Percentiles rank a stretch among this genome's conserved stretches.
Conservation (phyloP, 2,113 vertebrate species). For the Thermophis baileyi region DNA sequence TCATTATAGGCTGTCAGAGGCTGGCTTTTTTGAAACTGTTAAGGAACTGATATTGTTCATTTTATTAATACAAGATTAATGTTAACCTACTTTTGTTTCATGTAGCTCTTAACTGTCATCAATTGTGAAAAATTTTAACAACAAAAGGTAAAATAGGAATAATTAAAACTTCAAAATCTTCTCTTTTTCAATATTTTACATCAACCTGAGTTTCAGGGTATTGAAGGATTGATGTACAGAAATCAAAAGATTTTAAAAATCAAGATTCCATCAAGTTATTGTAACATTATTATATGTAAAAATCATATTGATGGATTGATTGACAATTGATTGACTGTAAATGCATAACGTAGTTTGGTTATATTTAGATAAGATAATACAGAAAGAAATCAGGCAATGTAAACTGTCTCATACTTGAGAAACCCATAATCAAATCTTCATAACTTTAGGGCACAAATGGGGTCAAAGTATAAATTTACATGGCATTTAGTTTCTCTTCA, state of each 20-base stretch:
- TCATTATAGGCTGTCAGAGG: not conserved
- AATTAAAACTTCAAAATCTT: not conserved
- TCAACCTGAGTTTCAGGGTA: not conserved
- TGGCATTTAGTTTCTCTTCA: constrained; percentile 24
- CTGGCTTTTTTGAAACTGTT: not conserved
- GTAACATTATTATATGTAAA: constrained; percentile 31
- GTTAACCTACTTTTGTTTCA: not conserved
- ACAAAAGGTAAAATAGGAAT: not conserved
- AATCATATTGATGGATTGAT: constrained; percentile 39
- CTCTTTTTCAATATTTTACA: constrained; percentile 1
- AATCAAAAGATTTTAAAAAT: constrained; percentile 29
- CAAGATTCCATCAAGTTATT: constrained; percentile 30
- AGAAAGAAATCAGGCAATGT: constrained; percentile 17
- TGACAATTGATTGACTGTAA: constrained; percentile 30
- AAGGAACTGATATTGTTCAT: not conserved
- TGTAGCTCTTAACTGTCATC: not conserved
- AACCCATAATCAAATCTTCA: not conserved
- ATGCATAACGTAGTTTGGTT: constrained; percentile 13
- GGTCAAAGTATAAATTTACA: not conserved
- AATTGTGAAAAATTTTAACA: constrained; percentile 11
- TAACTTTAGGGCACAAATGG: constrained; percentile 25
- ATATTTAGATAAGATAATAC: constrained; percentile 18
- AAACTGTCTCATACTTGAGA: not conserved
- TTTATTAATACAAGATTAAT: not conserved
- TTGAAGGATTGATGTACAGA: constrained; percentile 28